phyloP scores from a whole-genome alignment of 2,113 vertebrate genomes.

The Cnemophilus loriae region DNA sequence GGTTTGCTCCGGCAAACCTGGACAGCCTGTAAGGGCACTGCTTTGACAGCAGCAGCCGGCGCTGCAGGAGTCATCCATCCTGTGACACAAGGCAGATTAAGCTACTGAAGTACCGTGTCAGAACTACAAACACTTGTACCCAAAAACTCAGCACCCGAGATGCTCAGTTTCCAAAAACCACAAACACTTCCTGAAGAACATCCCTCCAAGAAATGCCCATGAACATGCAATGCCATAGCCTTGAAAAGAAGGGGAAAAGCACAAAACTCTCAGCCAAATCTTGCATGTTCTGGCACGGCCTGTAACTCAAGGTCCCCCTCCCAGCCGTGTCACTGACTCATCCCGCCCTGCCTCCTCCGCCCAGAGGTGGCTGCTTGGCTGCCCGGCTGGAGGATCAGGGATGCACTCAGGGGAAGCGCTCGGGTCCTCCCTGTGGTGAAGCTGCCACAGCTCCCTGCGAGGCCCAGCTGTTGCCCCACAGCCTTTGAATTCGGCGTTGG shows the following conservation, averaged over 20 bases:
- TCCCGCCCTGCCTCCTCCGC: neutral
- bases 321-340: neutral
- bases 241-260: neutral
- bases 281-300: accelerated
- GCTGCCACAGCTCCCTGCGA: neutral
- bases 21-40: neutral
- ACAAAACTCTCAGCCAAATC: neutral
- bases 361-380: neutral
- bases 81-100: neutral
- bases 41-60: neutral
- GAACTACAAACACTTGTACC: neutral
- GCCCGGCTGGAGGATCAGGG: neutral
- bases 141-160: neutral
- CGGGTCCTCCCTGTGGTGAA: neutral
- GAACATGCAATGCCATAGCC: neutral
- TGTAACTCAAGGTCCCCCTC: neutral
- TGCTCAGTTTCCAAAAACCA: neutral
- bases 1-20: accelerated
- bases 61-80: neutral
- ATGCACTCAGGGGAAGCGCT: neutral
- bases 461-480: neutral
- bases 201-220: accelerated
- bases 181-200: neutral
- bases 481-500: neutral
- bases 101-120: accelerated